Evolutionary conservation across 2,888 invertebrate genomes (phyloP).

Genomic region (Eulithis prunata): DNA sequence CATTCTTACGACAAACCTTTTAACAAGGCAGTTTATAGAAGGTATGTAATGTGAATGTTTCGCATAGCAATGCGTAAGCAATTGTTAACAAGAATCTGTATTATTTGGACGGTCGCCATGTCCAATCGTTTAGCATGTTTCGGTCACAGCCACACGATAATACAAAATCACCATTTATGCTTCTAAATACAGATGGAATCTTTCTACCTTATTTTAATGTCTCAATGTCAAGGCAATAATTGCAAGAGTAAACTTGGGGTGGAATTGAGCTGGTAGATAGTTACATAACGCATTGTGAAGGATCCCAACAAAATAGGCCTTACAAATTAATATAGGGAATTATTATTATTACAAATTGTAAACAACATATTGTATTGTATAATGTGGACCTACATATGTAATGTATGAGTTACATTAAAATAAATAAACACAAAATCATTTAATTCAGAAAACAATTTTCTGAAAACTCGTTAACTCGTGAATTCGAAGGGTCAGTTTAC

Average conservation of each 20-base stretch:
- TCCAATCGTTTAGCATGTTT: slow-evolving; percentile 51
- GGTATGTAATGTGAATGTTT: slow-evolving; percentile 13
- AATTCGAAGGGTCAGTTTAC: too few species aligned
- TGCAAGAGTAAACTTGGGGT: slow-evolving; percentile 15
- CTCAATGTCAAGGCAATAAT: slow-evolving; percentile 59
- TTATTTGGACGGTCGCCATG: slow-evolving; percentile 43
- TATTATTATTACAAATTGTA: too few species aligned
- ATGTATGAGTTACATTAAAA: too few species aligned
- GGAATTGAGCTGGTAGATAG: slow-evolving; percentile 12
- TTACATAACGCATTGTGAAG: slow-evolving; percentile 15
- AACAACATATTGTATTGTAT: too few species aligned
- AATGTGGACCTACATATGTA: too few species aligned
- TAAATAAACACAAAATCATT: too few species aligned
- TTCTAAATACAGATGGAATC: slow-evolving; percentile 44
- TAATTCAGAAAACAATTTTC: too few species aligned
- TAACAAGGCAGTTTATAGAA: background rate
- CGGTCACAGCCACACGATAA: slow-evolving; percentile 41
- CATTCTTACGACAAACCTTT: background rate
- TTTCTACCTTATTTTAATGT: slow-evolving; percentile 59
- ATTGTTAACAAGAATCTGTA: slow-evolving; percentile 32
- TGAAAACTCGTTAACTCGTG: too few species aligned
- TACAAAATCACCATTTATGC: slow-evolving; percentile 39
- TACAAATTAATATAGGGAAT: too few species aligned
- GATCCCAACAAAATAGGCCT: background rate
- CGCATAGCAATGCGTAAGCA: slow-evolving; percentile 21